Conservation (phyloP, 2,113 vertebrate species). For the Tupaia tana region DNA sequence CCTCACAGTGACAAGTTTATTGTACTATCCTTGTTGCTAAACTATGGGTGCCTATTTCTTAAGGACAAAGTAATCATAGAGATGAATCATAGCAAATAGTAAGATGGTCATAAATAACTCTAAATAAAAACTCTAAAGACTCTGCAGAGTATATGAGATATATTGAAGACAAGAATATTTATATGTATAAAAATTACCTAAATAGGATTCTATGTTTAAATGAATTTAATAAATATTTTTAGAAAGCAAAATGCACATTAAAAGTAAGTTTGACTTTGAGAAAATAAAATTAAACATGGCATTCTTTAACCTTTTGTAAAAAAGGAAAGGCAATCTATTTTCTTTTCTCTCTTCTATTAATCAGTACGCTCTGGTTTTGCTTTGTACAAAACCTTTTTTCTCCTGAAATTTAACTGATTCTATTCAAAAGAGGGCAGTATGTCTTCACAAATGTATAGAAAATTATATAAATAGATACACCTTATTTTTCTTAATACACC, state of each 20-base stretch:
- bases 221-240: background rate
- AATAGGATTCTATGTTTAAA: background rate
- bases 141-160: background rate
- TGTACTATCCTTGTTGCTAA: background rate
- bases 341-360: background rate
- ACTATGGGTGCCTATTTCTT: background rate
- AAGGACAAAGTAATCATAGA: background rate
- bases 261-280: background rate
- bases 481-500: no score
- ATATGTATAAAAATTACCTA: background rate
- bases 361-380: background rate
- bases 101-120: background rate
- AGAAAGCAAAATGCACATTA: background rate
- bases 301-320: background rate
- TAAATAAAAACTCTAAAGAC: background rate
- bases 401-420: background rate
- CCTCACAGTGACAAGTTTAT: background rate
- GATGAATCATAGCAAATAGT: background rate
- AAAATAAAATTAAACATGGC: background rate
- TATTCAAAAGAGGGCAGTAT: slow-evolving; percentile 65
- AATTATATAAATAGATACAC: background rate
- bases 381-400: background rate
- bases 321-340: background rate
- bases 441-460: slow-evolving; percentile 25
- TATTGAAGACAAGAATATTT: background rate